Evolutionary conservation across 2,797 vertebrate species (phyloP).

Genomic region (Thunnus albacares): DNA sequence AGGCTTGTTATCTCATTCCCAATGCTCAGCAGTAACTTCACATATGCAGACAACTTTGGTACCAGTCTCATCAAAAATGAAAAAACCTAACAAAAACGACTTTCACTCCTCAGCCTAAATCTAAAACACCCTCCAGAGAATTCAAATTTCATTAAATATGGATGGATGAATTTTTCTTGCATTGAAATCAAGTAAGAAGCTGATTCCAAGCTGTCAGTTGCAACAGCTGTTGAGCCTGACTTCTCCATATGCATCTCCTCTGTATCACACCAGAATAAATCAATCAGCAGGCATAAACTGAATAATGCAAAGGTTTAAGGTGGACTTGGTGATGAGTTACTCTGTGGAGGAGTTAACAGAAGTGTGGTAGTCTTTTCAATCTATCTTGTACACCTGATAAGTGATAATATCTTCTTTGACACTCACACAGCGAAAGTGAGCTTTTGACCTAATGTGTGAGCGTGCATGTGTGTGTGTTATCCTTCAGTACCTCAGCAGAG

Average conservation of each 20-base stretch:
- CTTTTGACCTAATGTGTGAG: slow-evolving; percentile 34
- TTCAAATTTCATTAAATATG: slow-evolving; percentile 13
- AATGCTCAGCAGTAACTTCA: background rate
- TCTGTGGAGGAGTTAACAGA: background rate
- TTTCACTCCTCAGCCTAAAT: background rate
- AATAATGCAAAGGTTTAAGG: slow-evolving; percentile 43
- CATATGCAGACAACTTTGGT: background rate
- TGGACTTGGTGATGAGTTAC: background rate
- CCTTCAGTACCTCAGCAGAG: slow-evolving; percentile 48
- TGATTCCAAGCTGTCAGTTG: slow-evolving; percentile 49
- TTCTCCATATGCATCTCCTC: slow-evolving; percentile 40
- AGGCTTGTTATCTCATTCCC: background rate
- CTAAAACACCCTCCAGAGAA: background rate
- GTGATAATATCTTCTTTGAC: background rate
- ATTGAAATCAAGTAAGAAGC: slow-evolving; percentile 10
- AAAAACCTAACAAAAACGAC: background rate
- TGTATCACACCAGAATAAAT: slow-evolving; percentile 30
- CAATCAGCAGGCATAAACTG: slow-evolving; percentile 15
- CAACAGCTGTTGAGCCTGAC: slow-evolving; percentile 62
- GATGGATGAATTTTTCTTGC: background rate
- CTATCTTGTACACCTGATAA: slow-evolving; percentile 4
- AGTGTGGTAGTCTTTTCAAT: background rate
- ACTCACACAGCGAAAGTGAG: slow-evolving; percentile 10
- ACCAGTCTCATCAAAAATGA: background rate
- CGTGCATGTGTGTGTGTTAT: slow-evolving; percentile 33